phyloP scores from a whole-genome alignment of 2,113 vertebrate genomes.

The Heloderma charlesbogerti region DNA sequence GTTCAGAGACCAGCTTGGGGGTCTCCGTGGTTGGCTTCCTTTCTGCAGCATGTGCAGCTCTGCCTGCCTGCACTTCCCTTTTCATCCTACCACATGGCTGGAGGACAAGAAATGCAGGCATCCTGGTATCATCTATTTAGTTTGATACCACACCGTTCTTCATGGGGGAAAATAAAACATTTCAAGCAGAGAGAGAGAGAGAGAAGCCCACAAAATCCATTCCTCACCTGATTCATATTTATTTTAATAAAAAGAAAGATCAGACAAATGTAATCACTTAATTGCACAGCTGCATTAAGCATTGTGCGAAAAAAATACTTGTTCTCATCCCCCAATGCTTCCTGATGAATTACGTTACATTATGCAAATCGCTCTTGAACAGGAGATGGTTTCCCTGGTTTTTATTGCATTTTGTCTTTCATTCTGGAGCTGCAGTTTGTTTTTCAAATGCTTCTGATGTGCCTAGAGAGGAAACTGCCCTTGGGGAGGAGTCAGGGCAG shows the following conservation, averaged over 20 bases:
- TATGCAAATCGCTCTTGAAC: constrained; percentile 30
- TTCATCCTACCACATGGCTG: not conserved
- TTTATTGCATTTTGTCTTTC: not conserved
- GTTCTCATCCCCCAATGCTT: constrained; percentile 9
- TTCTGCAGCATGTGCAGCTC: no score
- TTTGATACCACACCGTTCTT: not conserved
- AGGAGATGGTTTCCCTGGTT: constrained; percentile 5
- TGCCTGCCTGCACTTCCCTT: not conserved
- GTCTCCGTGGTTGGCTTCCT: not conserved
- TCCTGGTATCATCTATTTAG: not conserved
- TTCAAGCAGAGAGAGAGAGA: not conserved
- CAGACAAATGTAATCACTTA: constrained; percentile 42
- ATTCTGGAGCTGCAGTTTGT: not conserved
- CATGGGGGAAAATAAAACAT: not conserved
- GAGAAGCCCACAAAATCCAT: not conserved
- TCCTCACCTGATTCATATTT: constrained; percentile 30
- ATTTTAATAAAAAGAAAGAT: constrained; percentile 5
- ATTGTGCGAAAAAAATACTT: constrained; percentile 51
- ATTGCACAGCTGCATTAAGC: constrained; percentile 71
- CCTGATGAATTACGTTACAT: constrained; percentile 37
- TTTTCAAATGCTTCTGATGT: not conserved
- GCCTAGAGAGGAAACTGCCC: not conserved
- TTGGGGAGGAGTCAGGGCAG: not conserved
- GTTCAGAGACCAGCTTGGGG: not conserved
- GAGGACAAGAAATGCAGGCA: not conserved